Percentiles rank a stretch among this genome's conserved stretches.
phyloP scores from a whole-genome alignment of 2,888 invertebrate genomes.

The Malacosoma neustria region DNA sequence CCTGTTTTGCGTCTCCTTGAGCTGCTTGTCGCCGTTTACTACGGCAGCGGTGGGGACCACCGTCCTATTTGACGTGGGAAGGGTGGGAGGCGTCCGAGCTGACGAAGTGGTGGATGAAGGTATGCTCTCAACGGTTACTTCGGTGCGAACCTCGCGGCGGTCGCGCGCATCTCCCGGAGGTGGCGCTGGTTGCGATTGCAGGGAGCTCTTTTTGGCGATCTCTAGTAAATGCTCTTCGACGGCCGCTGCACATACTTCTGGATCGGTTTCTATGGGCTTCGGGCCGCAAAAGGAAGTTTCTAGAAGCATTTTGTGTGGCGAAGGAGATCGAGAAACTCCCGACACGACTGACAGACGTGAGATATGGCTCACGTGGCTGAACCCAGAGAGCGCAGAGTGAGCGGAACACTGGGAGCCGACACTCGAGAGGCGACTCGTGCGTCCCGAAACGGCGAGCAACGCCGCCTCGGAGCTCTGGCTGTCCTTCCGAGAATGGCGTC shows the following conservation, averaged over 20 bases:
- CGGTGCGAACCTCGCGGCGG: conserved; percentile 48
- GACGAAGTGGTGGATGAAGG: conserved; percentile 11
- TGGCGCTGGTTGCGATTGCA: conserved; percentile 7
- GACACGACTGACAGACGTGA: conserved; percentile 67
- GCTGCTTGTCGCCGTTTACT: conserved; percentile 35
- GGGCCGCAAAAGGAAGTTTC: conserved; percentile 94
- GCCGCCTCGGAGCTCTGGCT: conserved; percentile 86
- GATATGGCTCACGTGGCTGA: conserved; percentile 38
- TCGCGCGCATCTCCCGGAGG: conserved; percentile 38
- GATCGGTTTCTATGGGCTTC: conserved; percentile 78
- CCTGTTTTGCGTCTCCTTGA: conserved; percentile 42
- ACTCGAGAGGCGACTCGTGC: conserved; percentile 83
- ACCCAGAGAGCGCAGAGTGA: conserved; percentile 56
- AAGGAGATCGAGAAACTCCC: conserved; percentile 82
- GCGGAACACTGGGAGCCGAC: conserved; percentile 87
- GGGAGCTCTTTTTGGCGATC: conserved; percentile 36
- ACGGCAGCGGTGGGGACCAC: conserved; percentile 12
- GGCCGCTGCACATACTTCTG: conserved; percentile 60
- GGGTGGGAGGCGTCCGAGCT: conserved; percentile 10
- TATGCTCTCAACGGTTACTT: conserved; percentile 43
- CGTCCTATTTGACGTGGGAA: conserved; percentile 15
- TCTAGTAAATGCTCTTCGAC: conserved; percentile 60
- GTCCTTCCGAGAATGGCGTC: conserved; percentile 78
- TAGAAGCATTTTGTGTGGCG: conserved; percentile 92
- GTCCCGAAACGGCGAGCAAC: conserved; percentile 83